Evolutionary conservation across 2,888 invertebrate genomes (phyloP).

Genomic region (Neoascia interrupta): DNA sequence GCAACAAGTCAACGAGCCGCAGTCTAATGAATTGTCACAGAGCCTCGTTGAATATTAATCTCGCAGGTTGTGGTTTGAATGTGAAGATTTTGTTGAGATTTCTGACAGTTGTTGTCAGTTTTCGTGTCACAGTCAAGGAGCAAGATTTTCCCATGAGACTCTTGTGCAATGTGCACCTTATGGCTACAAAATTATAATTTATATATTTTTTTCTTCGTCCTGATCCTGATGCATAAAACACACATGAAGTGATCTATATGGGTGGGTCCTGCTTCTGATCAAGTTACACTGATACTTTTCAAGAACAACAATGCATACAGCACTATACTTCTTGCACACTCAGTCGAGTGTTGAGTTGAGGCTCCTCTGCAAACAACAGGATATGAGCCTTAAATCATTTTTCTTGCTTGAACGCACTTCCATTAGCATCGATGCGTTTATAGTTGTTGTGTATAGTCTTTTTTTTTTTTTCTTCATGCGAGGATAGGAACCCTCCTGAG

Average conservation of each 20-base stretch:
- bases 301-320: conserved; percentile 47
- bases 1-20: conserved; percentile 14
- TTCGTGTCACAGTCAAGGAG: conserved; percentile 26
- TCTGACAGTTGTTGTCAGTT: conserved; percentile 52
- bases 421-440: conserved; percentile 63
- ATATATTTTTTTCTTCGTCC: background rate
- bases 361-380: conserved; percentile 52
- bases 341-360: background rate
- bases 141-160: conserved; percentile 65
- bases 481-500: conserved; percentile 17
- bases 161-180: conserved; percentile 51
- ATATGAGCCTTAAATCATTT: conserved; percentile 71
- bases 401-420: conserved; percentile 70
- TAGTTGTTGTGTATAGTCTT: conserved; percentile 34
- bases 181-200: too few relatives aligned
- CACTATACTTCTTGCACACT: background rate
- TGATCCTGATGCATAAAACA: conserved; percentile 9
- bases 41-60: conserved; percentile 47
- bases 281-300: conserved; percentile 59
- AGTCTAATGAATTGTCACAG: conserved; percentile 48
- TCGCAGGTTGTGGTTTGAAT: too few relatives aligned
- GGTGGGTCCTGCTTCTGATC: conserved; percentile 60
- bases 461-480: background rate
- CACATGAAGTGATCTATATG: conserved; percentile 59
- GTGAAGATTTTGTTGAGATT: conserved; percentile 44